A percentile compares a stretch with the other conserved stretches of the same genome.
These are phyloP conservation scores for Hetaerina americana DNA, from an alignment of 1,140 invertebrate genomes.

Conservation along the genomic window DNA sequence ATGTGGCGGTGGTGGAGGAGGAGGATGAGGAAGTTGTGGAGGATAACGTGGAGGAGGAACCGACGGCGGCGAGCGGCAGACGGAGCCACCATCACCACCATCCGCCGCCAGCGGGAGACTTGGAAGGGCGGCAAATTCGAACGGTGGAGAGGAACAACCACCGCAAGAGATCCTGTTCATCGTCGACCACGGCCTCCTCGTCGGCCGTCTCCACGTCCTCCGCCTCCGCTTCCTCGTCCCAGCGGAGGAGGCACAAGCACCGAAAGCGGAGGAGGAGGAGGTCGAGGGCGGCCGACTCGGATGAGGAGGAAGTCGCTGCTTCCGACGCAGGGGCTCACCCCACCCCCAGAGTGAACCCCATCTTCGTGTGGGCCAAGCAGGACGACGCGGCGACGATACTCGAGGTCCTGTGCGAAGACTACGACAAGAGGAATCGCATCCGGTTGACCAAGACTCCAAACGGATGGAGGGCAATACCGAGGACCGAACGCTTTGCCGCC, in stretches of 20 bases:
- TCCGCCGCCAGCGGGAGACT: too few species aligned
- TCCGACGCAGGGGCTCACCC: not conserved
- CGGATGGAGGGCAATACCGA: constrained; percentile 68
- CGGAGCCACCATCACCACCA: too few species aligned
- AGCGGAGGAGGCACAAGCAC: constrained; percentile 5
- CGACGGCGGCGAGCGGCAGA: too few species aligned
- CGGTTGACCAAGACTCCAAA: constrained; percentile 60
- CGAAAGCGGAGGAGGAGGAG: constrained; percentile 5
- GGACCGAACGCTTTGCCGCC: constrained; percentile 48
- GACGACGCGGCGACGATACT: constrained; percentile 54
- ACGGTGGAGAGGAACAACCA: constrained; percentile 3
- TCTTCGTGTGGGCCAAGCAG: constrained; percentile 69
- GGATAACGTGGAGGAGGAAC: not conserved
- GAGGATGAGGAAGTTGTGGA: too few species aligned
- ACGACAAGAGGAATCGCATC: constrained; percentile 68
- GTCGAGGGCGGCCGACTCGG: constrained; percentile 12
- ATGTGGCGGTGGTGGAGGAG: constrained; percentile 17
- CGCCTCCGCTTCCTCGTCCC: constrained; percentile 28
- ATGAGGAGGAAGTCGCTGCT: not conserved
- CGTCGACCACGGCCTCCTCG: not conserved
- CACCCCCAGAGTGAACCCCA: constrained; percentile 52
- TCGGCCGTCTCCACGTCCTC: constrained; percentile 2
- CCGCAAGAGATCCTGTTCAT: constrained; percentile 9
- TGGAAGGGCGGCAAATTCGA: not conserved
- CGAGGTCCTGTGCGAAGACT: constrained; percentile 71